These are phyloP conservation scores for Dipus sagitta DNA, from an alignment of 2,797 vertebrate genomes.

Conservation along the genomic window DNA sequence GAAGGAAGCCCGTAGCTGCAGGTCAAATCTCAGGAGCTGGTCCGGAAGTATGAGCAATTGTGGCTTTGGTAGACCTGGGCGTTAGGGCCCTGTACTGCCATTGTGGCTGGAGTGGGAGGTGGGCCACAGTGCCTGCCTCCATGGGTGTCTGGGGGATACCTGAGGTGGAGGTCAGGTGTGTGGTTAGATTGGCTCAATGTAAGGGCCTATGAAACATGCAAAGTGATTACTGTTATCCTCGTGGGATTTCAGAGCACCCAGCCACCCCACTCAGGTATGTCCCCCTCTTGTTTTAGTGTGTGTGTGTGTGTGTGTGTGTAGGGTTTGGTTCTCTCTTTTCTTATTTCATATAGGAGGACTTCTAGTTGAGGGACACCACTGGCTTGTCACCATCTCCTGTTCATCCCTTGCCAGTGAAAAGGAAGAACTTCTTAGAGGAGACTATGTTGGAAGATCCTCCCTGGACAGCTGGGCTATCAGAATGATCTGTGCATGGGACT, in stretches of 20 bases:
- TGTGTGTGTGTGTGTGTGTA: not conserved
- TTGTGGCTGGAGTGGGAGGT: fast-evolving
- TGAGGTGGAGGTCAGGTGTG: not conserved
- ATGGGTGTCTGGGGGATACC: not conserved
- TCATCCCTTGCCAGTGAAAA: not conserved
- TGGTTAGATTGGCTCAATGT: not conserved
- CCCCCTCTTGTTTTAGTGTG: not conserved
- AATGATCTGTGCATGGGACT: not conserved
- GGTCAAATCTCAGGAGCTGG: not conserved
- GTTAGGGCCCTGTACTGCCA: not conserved
- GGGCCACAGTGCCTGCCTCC: not conserved
- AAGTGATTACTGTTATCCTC: not conserved
- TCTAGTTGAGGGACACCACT: not conserved
- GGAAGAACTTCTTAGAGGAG: not conserved
- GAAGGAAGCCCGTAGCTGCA: not conserved
- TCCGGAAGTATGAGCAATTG: not conserved
- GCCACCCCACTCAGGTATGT: not conserved
- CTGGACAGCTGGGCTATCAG: not conserved
- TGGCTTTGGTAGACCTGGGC: fast-evolving
- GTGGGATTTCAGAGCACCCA: not conserved
- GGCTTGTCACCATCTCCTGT: not conserved
- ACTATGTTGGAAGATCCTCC: no score
- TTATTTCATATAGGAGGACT: not conserved
- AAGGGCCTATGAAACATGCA: not conserved
- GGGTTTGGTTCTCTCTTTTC: not conserved